Base-by-base conservation (phyloP, 2,888 invertebrate genomes). In the Zelleria hepariella region DNA sequence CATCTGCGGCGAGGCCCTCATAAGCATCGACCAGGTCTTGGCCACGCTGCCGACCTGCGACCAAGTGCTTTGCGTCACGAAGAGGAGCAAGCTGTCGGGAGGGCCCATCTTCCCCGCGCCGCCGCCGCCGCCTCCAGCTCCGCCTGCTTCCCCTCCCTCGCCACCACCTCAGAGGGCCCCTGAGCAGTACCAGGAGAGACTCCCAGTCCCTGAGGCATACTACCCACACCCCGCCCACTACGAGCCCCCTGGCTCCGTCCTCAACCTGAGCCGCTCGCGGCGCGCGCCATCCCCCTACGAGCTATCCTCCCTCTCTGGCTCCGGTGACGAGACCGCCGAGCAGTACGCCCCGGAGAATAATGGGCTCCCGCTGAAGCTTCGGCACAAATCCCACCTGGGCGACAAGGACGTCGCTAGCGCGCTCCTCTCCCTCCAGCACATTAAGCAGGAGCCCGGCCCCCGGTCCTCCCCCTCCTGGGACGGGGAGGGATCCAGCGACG, bases 401-500 rank as follows among this genome's bases (percentile, higher is more conserved):
- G 96, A 96, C 76, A 96, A 96, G 77, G 96, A 96, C 75, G 94
- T 94, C 7, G 96, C 96, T 8, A 95, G 95, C 61, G 95, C 94
- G 15, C 90, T 95, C 60, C 90, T 95, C n/a, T 94, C 94, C 49
- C 90, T 95, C 54, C 95, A 95, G 74, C 94, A 95, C 73, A 95
- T 96, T 74, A 96, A 96, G 77, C 95, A 95, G 74, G 96, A 96
- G 78, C 95, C 95, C 0, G 94, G 93, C 24, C 92, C 93, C 57
- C 90, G 94, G 51, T 94, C 94, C 18, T 94, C 95, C 10, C 94
- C 94, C 3, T 94, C 95, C 0, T 95, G 95, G 94, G 96, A 96
- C 78, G 95, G 94, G 27, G 96, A 96, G 72, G 96, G 96, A 27
- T 96, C 96, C 60, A 95, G 96, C 70, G 96, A 96, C 77, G 96